Percentiles rank a stretch among this genome's conserved stretches.
Evolutionary conservation across 92 coral and sea anemone species (phyloP).

Genomic region (Actinernus sp.): DNA sequence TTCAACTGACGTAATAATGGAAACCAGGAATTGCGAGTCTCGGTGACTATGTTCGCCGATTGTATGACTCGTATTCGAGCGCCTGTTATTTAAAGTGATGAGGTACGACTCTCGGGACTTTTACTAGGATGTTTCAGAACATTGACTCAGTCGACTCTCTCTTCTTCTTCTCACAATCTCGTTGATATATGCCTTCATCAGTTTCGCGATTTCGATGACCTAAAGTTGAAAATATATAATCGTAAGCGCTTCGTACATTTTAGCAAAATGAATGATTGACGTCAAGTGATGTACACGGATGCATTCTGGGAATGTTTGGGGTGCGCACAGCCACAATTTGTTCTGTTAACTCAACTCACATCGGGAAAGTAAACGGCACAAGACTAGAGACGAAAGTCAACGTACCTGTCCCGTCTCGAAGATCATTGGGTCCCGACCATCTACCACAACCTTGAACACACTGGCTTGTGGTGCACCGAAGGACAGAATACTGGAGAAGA

Average conservation of each 20-base stretch:
- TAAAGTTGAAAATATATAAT: conserved; percentile 12
- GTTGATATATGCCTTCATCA: conserved; percentile 99
- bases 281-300: too few species aligned
- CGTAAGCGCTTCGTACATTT: not conserved
- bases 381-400: too few species aligned
- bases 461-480: conserved; percentile 97
- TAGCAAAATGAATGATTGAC: too few species aligned
- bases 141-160: conserved; percentile 65
- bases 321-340: too few species aligned
- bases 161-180: conserved; percentile 94
- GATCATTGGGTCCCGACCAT: conserved; percentile 90
- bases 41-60: too few species aligned
- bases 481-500: conserved; percentile 78
- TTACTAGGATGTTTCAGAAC: conserved; percentile 58
- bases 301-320: too few species aligned
- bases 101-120: conserved; percentile 21
- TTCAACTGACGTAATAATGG: too few species aligned
- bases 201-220: conserved; percentile 98
- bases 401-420: conserved; percentile 93
- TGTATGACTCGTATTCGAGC: too few species aligned
- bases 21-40: too few species aligned
- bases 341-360: too few species aligned
- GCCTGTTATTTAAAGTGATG: too few species aligned
- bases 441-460: conserved; percentile 90
- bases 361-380: too few species aligned